A percentile compares a stretch with the other conserved stretches of the same genome.
Conservation (phyloP, 2,888 invertebrate species). For the Junonia oenone region DNA sequence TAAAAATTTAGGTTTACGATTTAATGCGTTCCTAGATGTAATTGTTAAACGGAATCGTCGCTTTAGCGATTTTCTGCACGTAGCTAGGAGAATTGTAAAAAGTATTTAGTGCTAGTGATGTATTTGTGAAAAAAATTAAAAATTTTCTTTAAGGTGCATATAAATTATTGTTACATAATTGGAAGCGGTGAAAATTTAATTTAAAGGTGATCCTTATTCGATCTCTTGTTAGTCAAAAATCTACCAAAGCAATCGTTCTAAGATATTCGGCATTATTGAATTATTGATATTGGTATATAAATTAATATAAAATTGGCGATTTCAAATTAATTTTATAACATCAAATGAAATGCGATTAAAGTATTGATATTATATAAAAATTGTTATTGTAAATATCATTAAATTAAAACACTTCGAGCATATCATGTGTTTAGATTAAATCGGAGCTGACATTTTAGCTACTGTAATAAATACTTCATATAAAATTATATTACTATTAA, state of each 20-base stretch:
- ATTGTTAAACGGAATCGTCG: constrained; percentile 25
- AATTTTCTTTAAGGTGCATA: constrained; percentile 20
- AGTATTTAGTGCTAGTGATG: constrained; percentile 19
- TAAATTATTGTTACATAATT: constrained; percentile 30
- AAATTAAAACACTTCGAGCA: constrained; percentile 39
- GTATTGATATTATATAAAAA: constrained; percentile 52
- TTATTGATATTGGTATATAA: constrained; percentile 21
- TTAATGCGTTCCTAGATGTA: constrained; percentile 34
- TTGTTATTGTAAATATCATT: constrained; percentile 60
- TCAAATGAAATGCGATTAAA: constrained; percentile 32
- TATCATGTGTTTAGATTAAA: constrained; percentile 65
- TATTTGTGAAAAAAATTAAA: constrained; percentile 15
- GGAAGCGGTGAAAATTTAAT: constrained; percentile 30
- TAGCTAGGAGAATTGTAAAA: constrained; percentile 32
- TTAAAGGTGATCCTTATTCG: constrained; percentile 17
- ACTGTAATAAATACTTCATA: constrained; percentile 33
- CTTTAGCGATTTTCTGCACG: constrained; percentile 19
- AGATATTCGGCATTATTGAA: constrained; percentile 20
- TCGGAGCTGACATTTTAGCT: constrained; percentile 39
- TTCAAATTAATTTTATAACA: constrained; percentile 25
- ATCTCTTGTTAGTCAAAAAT: constrained; percentile 47
- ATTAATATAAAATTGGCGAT: constrained; percentile 30
- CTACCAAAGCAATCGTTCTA: constrained; percentile 49
- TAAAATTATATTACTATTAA: constrained; percentile 28
- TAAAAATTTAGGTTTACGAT: constrained; percentile 26